These are phyloP conservation scores for Callorhinus ursinus DNA, from an alignment of 2,113 vertebrate species.

Conservation along the genomic window DNA sequence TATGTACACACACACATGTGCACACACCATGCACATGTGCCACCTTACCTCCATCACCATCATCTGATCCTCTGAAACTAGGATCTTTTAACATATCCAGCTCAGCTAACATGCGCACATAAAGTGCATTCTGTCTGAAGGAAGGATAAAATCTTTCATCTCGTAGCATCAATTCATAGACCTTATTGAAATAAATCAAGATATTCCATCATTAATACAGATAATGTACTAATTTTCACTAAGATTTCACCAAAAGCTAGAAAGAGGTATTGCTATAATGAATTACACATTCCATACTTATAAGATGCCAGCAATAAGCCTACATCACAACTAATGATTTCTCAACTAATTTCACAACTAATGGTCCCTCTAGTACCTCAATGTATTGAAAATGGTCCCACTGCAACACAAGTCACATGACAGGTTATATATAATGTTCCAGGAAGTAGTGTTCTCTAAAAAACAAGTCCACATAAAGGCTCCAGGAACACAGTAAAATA, in stretches of 20 bases:
- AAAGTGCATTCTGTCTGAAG: constrained; percentile 95
- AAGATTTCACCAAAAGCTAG: constrained; percentile 4
- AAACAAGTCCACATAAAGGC: background rate
- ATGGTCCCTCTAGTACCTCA: background rate
- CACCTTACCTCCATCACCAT: constrained; percentile 93
- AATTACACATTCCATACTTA: background rate
- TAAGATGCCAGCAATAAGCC: background rate
- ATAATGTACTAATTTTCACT: background rate
- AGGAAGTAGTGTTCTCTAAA: background rate
- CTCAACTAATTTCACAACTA: background rate
- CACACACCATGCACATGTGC: fast-evolving
- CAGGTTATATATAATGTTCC: background rate
- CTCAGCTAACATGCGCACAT: constrained; percentile 98
- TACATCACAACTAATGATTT: background rate
- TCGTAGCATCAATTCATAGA: constrained; percentile 97
- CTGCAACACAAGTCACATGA: background rate
- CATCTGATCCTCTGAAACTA: constrained; percentile 97
- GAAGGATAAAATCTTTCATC: constrained; percentile 98
- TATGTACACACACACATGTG: fast-evolving
- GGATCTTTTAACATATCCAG: constrained; percentile 99
- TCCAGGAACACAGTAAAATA: constrained; percentile 20
- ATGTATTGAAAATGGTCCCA: background rate
- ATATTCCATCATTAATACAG: constrained; percentile 51
- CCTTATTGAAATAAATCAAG: constrained; percentile 86
- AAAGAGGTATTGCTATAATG: background rate